These are phyloP conservation scores for Pristionchus japonicus DNA, from an alignment of 2,888 invertebrate genomes.

Conservation along the genomic window DNA sequence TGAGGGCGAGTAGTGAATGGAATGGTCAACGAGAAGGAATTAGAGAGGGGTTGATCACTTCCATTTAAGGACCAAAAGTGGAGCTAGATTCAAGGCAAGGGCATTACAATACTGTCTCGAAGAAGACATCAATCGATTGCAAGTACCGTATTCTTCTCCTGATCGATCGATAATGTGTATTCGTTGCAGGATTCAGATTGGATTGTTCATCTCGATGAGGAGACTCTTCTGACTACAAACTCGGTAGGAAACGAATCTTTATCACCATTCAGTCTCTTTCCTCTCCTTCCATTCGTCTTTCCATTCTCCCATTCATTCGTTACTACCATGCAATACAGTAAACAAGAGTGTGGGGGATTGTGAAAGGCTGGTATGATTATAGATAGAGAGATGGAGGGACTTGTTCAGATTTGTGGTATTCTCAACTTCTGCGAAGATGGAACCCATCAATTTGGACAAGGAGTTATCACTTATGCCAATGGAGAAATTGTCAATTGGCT, in stretches of 20 bases:
- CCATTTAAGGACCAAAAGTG: conserved; percentile 85
- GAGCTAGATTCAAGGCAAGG: conserved; percentile 92
- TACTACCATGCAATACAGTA: not conserved
- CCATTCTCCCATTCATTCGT: conserved; percentile 28
- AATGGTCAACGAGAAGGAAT: conserved; percentile 12
- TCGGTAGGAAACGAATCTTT: conserved; percentile 79
- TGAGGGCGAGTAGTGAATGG: not conserved
- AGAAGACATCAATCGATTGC: conserved; percentile 84
- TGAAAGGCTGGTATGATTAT: conserved; percentile 28
- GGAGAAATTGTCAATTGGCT: conserved; percentile 95
- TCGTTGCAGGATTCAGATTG: conserved; percentile 84
- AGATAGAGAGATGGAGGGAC: not conserved
- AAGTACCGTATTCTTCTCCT: conserved; percentile 39
- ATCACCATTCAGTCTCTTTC: conserved; percentile 23
- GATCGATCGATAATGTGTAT: not conserved
- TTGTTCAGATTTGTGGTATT: conserved; percentile 78
- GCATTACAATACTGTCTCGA: conserved; percentile 96
- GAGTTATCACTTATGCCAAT: conserved; percentile 85
- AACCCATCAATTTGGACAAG: conserved; percentile 94
- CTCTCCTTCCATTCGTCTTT: not conserved
- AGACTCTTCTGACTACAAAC: conserved; percentile 92
- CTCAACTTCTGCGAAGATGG: conserved; percentile 94
- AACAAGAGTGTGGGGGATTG: conserved; percentile 28
- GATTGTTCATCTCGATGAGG: conserved; percentile 94
- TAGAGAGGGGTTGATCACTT: not conserved